Percentiles rank a stretch among this genome's conserved stretches.
Evolutionary conservation across 2,888 invertebrate species (phyloP).

Genomic region (Oscheius sp.): DNA sequence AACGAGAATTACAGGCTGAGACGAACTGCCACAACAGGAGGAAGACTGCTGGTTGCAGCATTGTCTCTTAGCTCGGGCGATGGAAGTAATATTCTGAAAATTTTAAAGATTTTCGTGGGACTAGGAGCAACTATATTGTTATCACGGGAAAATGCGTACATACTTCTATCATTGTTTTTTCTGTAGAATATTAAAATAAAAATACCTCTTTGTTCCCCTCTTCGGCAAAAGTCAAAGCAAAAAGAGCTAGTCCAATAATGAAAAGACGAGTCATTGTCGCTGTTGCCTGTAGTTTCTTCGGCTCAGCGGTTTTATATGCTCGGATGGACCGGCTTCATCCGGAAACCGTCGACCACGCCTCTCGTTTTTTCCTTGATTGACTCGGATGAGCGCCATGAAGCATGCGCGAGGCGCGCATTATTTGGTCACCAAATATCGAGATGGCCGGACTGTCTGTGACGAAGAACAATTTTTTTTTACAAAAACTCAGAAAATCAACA

Average conservation of each 20-base stretch:
- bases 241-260: constrained; percentile 65
- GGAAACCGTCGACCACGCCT: neutral
- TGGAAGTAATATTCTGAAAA: constrained; percentile 3
- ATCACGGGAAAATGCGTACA: no score
- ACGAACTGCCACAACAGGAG: constrained; percentile 47
- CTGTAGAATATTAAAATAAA: neutral
- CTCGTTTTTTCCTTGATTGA: neutral
- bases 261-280: constrained; percentile 72
- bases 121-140: no score
- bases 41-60: constrained; percentile 51
- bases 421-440: neutral
- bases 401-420: neutral
- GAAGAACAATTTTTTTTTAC: neutral
- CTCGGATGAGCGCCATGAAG: constrained; percentile 3
- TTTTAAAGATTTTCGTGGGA: no score
- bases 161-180: no score
- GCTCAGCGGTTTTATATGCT: neutral
- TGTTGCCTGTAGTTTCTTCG: no score
- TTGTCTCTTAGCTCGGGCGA: constrained; percentile 55
- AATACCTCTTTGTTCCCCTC: neutral
- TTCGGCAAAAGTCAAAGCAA: neutral
- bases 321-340: constrained; percentile 1
- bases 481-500: no score
- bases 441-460: no score
- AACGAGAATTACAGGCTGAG: constrained; percentile 48